Evolutionary conservation across 2,113 vertebrate species (phyloP).

Genomic region (Phainopepla nitens): DNA sequence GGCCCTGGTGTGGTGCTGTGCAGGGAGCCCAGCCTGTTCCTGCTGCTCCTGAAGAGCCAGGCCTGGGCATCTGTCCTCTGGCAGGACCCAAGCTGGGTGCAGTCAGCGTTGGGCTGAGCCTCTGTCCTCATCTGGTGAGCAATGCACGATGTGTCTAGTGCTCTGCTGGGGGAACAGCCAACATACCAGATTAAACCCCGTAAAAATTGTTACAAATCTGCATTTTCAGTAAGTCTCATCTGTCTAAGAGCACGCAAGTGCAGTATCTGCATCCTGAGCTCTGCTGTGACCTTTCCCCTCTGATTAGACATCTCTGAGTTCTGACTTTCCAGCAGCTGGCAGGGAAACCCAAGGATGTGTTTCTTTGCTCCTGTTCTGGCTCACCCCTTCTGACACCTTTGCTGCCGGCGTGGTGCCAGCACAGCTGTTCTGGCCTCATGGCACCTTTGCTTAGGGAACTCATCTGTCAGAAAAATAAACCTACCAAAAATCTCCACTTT

Average conservation of each 20-base stretch:
- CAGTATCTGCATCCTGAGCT: background rate
- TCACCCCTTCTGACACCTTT: background rate
- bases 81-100: background rate
- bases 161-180: background rate
- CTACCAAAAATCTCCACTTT: background rate
- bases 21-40: background rate
- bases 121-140: background rate
- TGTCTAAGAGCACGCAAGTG: background rate
- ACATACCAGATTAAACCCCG: background rate
- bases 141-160: background rate
- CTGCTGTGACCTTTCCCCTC: background rate
- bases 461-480: background rate
- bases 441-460: background rate
- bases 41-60: background rate
- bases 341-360: background rate
- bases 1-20: rapidly evolving
- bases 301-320: background rate
- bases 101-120: background rate
- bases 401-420: background rate
- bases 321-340: background rate
- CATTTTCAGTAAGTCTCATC: background rate
- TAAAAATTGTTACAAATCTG: background rate
- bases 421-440: background rate
- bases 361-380: background rate
- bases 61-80: background rate